These are phyloP conservation scores for Mohoua ochrocephala DNA, from an alignment of 2,113 vertebrate genomes.

Conservation along the genomic window DNA sequence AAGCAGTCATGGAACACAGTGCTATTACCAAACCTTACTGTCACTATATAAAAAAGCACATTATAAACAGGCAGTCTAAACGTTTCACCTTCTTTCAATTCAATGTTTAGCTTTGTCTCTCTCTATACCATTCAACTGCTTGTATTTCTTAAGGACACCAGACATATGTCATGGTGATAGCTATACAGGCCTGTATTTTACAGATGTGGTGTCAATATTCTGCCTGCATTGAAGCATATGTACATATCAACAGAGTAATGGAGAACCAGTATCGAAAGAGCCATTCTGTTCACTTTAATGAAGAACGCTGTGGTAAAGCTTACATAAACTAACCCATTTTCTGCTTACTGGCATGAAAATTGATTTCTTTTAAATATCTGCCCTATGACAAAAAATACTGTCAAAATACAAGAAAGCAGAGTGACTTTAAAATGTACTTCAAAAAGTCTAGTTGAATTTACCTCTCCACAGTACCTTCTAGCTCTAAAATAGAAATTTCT, in stretches of 20 bases:
- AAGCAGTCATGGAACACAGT: background rate
- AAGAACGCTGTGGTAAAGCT: background rate
- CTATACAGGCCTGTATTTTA: background rate
- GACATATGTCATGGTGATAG: background rate
- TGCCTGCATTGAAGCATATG: background rate
- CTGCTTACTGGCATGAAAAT: background rate
- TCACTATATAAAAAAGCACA: background rate
- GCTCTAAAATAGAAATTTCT: background rate
- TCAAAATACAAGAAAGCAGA: background rate
- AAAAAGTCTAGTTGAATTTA: background rate
- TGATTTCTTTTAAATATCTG: background rate
- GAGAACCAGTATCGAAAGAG: background rate
- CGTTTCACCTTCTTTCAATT: background rate
- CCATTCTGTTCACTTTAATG: background rate
- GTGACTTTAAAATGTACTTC: background rate
- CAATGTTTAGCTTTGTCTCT: background rate
- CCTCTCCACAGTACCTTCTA: background rate
- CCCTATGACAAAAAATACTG: background rate
- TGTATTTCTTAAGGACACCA: background rate
- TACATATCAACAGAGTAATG: background rate
- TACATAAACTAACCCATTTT: background rate
- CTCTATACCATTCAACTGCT: background rate
- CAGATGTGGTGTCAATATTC: background rate
- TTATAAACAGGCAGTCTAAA: background rate
- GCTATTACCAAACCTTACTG: background rate